Conservation (phyloP, 2,797 vertebrate genomes). For the Emys orbicularis region DNA sequence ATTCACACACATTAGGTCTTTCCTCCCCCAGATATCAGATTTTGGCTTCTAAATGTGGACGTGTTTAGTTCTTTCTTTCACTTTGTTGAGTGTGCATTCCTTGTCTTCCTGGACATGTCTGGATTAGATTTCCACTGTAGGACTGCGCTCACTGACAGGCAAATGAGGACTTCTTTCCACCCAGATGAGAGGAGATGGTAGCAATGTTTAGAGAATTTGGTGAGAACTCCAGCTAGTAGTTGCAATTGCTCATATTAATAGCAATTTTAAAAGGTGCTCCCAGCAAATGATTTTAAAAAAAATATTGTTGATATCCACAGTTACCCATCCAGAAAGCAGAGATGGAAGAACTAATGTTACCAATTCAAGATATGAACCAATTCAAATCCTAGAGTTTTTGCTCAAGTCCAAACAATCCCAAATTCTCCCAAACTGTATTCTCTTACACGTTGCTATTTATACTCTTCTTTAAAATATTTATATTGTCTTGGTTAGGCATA, state of each 20-base stretch:
- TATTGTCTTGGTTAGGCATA: neutral
- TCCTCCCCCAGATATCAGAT: neutral
- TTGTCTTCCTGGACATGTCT: neutral
- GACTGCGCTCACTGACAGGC: neutral
- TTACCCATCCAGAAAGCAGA: neutral
- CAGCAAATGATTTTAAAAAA: neutral
- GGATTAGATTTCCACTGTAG: neutral
- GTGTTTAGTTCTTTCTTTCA: neutral
- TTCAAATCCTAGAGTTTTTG: neutral
- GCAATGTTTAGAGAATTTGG: neutral
- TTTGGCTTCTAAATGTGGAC: neutral
- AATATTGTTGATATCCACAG: neutral
- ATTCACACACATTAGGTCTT: neutral
- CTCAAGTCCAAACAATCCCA: neutral
- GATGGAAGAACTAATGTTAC: neutral
- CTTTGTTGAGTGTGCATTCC: neutral
- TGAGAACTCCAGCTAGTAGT: neutral
- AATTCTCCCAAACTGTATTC: neutral
- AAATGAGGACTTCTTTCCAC: neutral
- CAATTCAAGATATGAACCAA: neutral
- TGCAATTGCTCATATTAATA: neutral
- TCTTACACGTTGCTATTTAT: neutral
- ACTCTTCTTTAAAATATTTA: neutral
- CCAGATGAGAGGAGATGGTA: neutral
- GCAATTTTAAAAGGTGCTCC: neutral